phyloP scores from a whole-genome alignment of 2,888 invertebrate species.

The Hedychridium roseum region DNA sequence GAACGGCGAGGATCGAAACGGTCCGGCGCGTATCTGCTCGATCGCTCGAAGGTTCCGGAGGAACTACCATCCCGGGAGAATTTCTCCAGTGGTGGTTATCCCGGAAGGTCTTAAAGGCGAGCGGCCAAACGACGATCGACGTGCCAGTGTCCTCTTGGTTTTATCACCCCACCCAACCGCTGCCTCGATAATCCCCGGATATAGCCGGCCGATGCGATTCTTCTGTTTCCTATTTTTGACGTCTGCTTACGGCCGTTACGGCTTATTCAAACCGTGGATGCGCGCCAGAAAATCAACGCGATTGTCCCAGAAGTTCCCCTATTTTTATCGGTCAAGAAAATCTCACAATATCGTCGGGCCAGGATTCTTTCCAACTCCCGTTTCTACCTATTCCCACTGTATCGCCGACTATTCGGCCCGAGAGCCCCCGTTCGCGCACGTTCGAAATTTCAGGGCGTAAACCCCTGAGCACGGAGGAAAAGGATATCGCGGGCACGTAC shows the following conservation, averaged over 20 bases:
- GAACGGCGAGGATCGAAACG: constrained; percentile 18
- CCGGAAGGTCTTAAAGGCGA: constrained; percentile 25
- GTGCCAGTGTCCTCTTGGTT: constrained; percentile 25
- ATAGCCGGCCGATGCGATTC: constrained; percentile 13
- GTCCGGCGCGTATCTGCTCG: constrained; percentile 25
- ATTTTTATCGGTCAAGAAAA: no score
- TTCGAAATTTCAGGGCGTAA: constrained; percentile 13
- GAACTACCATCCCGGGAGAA: constrained; percentile 21
- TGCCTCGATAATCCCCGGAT: constrained; percentile 23
- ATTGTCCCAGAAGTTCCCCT: no score
- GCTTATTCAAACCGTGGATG: not conserved
- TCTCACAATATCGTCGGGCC: no score
- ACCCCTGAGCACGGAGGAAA: constrained; percentile 12
- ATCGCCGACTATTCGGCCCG: not conserved
- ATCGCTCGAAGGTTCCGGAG: constrained; percentile 23
- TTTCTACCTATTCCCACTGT: no score
- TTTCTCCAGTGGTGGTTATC: constrained; percentile 22
- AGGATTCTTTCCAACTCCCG: no score
- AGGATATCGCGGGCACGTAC: constrained; percentile 21
- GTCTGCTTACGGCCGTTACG: constrained; percentile 10
- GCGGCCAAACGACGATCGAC: constrained; percentile 21
- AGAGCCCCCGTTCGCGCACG: not conserved
- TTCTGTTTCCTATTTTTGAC: constrained; percentile 24
- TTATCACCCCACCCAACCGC: constrained; percentile 22
- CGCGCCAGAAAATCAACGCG: no score